Base-by-base conservation (phyloP, 1,140 invertebrate genomes). In the Brevipalpus yothersi region DNA sequence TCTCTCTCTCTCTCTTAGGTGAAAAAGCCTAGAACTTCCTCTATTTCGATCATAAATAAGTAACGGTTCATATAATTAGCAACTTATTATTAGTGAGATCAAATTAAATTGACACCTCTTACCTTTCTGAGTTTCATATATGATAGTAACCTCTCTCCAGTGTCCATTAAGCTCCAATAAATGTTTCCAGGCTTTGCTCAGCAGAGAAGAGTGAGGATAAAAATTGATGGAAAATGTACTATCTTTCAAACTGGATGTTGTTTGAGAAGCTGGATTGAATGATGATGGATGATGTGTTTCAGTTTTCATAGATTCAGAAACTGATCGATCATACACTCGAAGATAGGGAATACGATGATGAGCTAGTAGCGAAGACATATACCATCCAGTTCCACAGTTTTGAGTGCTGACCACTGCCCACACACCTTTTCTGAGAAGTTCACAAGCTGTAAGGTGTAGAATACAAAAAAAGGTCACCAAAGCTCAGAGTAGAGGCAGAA, bases 41-140 rank as follows among this genome's bases (percentile, higher is more conserved):
- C 42, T 15, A 11, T 11, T 9, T 11, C 42, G 9, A 15, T 45
- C 12, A 45, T 45, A 45, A 45, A 45, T 45, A 45, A 45, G 12
- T 45, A 15, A 45, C n/a, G 43, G 12, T 45, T 54, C 7, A 13
- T 13, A 13, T n/a, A 54, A 54, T 54, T 13, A 54, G 21, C 13
- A 13, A 21, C 21, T 21, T 13, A 54, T 13, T n/a, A 21, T 54
- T 54, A 23, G 53, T 4, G 19, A 13, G 53, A 54, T 13, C 53
- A 23, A 23, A 13, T 54, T 12, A 2, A 13, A 23, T 54, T 54
- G 19, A 13, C 13, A 21, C 3, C 12, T 13, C 31, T 93, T 73
- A 45, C 89, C 86, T 67, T 92, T 87, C 69, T 90, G 88, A 72
- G 84, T 86, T 72, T 94, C 90, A 70, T 93, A 94, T 60, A 95